Evolutionary conservation across 2,888 invertebrate genomes (phyloP).

Genomic region (Nineta flava): DNA sequence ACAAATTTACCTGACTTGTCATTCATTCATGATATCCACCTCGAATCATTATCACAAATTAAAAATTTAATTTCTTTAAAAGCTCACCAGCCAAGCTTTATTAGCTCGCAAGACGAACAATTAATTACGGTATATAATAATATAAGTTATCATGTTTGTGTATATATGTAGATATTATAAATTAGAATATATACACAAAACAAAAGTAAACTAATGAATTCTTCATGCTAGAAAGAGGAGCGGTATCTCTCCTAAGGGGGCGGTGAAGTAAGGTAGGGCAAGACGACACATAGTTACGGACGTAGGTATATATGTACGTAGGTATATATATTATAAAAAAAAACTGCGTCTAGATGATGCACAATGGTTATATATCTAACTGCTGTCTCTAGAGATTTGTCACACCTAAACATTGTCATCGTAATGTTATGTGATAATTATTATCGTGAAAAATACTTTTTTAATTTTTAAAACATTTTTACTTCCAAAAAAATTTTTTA

Average conservation of each 20-base stretch:
- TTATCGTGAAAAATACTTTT: too few species aligned
- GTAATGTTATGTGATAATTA: too few species aligned
- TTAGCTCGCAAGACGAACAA: neutral
- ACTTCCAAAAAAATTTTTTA: too few species aligned
- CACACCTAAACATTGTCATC: too few species aligned
- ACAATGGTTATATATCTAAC: too few species aligned
- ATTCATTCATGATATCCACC: too few species aligned
- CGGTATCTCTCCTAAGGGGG: neutral
- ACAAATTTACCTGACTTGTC: too few species aligned
- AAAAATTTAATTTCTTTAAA: constrained; percentile 1
- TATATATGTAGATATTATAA: neutral
- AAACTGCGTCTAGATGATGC: neutral
- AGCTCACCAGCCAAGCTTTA: too few species aligned
- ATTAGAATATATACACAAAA: neutral
- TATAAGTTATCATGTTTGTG: neutral
- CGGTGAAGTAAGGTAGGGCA: neutral
- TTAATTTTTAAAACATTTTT: too few species aligned
- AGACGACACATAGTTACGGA: neutral
- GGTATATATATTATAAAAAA: neutral
- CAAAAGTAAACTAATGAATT: neutral
- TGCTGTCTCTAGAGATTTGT: too few species aligned
- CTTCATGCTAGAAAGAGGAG: neutral
- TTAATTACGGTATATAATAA: neutral
- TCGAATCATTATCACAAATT: neutral
- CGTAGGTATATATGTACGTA: neutral